Evolutionary conservation across 1,140 invertebrate genomes (phyloP), one percentile per base, ranked within the genome.

Genomic region (Pararge aegeria): DNA sequence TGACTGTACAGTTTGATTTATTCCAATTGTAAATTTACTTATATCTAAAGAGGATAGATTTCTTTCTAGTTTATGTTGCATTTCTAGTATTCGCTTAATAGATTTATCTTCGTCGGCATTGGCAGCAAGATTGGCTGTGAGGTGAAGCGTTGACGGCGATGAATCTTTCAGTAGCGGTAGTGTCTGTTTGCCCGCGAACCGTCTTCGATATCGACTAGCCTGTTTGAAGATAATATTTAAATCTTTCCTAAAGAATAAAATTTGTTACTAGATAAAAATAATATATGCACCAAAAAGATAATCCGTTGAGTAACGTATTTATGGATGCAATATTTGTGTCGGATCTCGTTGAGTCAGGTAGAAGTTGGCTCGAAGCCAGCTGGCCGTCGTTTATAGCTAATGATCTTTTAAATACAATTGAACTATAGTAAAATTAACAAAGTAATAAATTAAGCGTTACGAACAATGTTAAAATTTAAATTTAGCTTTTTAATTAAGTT

Each of bases 201-300:
- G 80, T 62, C 79, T 80, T 52, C 84, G 84, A 73, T 89, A 89
- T 76, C 83, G 81, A 80, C 77, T 79, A 60, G 87, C 90, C 90
- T 91, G 87, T 84, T 83, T 78, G 54, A 73, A 68, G 54, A 68
- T 57, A 64, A 64, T n/a, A 61, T 57, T 50, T 21, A 62, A 56
- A 19, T 20, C 53, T 62, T 52, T 29, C 30, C 53, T 56, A 52
- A 44, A 40, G 52, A 30, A 9, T 44, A 34, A 34, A 40, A 42
- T 29, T 52, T 40, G 18, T 42, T 15, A 46, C 12, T 16, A 50
- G 27, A 19, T 37, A 57, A 24, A 10, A 34, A 21, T 48, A 27
- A 5, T 46, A 46, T 46, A 24, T 4, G 7, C 7, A 7, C 24
- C 3, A 24, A 40, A 40, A 15, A 18, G 16, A 18, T 40, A 6